Percentiles rank a stretch among this genome's conserved stretches.
phyloP scores from a whole-genome alignment of 2,888 invertebrate genomes.

The Cheilosia grossa region DNA sequence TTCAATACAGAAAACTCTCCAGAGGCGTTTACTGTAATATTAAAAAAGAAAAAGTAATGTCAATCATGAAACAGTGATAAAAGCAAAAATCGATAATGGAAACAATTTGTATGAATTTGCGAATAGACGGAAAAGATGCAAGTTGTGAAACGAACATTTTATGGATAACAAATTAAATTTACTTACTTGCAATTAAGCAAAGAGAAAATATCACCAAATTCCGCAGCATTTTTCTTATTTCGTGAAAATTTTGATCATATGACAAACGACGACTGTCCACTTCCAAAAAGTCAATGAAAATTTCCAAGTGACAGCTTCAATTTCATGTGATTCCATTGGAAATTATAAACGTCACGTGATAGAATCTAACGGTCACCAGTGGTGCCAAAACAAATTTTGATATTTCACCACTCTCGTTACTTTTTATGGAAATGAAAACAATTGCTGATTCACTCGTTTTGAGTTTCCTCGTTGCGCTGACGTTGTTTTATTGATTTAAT shows the following conservation, averaged over 20 bases:
- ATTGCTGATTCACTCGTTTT: too few species aligned
- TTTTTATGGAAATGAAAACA: too few species aligned
- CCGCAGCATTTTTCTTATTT: slow-evolving; percentile 79
- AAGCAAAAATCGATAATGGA: slow-evolving; percentile 58
- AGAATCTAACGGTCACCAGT: neutral
- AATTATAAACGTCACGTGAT: slow-evolving; percentile 57
- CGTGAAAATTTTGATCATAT: slow-evolving; percentile 81
- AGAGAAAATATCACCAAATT: slow-evolving; percentile 80
- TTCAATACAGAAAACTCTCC: slow-evolving; percentile 88
- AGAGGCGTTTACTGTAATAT: slow-evolving; percentile 78
- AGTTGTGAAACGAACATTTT: slow-evolving; percentile 26
- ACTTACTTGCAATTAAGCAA: slow-evolving; percentile 81
- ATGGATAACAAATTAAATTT: slow-evolving; percentile 52
- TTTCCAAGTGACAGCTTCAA: slow-evolving; percentile 59
- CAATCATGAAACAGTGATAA: slow-evolving; percentile 27
- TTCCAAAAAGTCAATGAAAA: slow-evolving; percentile 55
- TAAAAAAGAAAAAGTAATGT: neutral
- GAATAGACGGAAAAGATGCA: slow-evolving; percentile 55
- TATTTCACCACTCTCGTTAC: too few species aligned
- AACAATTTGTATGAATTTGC: slow-evolving; percentile 5
- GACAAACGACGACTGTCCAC: slow-evolving; percentile 77
- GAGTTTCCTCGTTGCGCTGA: too few species aligned
- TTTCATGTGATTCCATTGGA: slow-evolving; percentile 61
- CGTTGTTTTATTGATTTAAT: too few species aligned
- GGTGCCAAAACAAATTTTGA: slow-evolving; percentile 20